These are phyloP conservation scores for Anguilla anguilla DNA, from an alignment of 2,797 vertebrate species.

Conservation along the genomic window DNA sequence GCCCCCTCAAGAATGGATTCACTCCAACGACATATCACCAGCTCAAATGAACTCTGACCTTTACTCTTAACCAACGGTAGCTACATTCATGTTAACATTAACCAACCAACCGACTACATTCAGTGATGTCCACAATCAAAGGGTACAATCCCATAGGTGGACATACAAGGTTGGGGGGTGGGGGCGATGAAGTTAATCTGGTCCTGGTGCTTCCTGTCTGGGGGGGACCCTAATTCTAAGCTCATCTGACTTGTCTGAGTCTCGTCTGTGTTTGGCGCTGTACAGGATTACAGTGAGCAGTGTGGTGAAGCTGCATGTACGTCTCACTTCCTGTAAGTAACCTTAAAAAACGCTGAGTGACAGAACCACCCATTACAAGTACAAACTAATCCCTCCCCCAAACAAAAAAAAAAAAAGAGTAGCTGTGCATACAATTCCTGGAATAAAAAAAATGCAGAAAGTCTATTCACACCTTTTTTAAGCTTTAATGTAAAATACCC, in stretches of 20 bases:
- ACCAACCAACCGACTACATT: no score
- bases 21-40: no score
- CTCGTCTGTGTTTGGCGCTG: neutral
- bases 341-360: neutral
- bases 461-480: neutral
- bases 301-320: neutral
- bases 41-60: no score
- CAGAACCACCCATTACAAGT: neutral
- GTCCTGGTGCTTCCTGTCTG: neutral
- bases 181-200: neutral
- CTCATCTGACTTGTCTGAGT: neutral
- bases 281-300: neutral
- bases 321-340: neutral
- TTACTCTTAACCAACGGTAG: no score
- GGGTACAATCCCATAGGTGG: neutral
- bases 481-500: neutral
- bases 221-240: neutral
- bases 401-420: neutral
- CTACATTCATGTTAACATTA: no score
- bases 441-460: no score
- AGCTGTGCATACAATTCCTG: neutral
- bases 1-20: no score
- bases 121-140: neutral
- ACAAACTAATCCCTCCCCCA: no score
- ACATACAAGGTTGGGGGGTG: no score